Conservation (phyloP, 2,888 invertebrate species). For the Drosophila putrida region DNA sequence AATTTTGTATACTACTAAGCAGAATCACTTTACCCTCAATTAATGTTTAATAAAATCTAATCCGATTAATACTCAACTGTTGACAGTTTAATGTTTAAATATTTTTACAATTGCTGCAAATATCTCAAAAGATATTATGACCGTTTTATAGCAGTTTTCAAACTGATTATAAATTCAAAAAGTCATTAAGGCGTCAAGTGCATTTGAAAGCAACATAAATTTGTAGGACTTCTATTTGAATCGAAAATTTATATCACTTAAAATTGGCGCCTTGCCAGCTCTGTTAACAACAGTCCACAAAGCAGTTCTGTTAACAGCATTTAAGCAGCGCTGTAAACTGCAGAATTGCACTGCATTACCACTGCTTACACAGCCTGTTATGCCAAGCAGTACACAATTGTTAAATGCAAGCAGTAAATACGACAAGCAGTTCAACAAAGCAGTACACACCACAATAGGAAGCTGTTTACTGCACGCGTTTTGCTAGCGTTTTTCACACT, state of each 20-base stretch:
- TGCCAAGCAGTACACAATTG: conserved; percentile 1
- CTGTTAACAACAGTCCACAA: not conserved
- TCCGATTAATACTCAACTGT: not conserved
- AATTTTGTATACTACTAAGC: not conserved
- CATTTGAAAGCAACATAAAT: not conserved
- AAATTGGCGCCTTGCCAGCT: not conserved
- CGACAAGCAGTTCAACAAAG: not conserved
- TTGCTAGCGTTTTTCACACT: conserved; percentile 22
- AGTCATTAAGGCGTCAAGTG: not conserved
- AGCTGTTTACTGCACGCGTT: conserved; percentile 3
- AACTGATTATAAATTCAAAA: not conserved
- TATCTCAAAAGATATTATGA: not conserved
- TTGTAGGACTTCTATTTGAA: not conserved
- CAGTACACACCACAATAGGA: not conserved
- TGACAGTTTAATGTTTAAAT: not conserved
- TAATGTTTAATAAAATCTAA: not conserved
- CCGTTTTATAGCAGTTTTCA: not conserved
- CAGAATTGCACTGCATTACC: not conserved
- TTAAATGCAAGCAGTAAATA: not conserved
- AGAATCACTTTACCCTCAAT: not conserved
- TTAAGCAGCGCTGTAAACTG: not conserved
- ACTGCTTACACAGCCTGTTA: not conserved
- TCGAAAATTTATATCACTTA: not conserved
- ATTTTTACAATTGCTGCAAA: not conserved
- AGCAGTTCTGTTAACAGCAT: not conserved